Conservation (phyloP, 2,797 vertebrate species). For the Adrianichthys oophorus region DNA sequence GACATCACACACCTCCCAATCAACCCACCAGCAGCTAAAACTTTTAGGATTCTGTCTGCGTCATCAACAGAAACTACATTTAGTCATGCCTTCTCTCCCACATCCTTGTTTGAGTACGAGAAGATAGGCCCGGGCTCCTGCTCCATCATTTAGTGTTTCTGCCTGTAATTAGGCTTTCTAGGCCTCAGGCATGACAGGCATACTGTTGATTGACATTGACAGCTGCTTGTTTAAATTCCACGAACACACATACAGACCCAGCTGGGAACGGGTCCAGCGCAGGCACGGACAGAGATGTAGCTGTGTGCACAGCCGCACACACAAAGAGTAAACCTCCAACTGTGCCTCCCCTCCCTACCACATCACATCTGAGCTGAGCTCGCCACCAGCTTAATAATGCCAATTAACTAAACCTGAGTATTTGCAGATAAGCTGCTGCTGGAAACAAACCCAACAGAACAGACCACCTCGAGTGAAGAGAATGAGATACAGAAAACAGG, state of each 20-base stretch:
- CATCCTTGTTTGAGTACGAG: slow-evolving; percentile 55
- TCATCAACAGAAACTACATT: slow-evolving; percentile 61
- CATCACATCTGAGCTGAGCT: slow-evolving; percentile 48
- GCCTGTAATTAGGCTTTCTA: slow-evolving; percentile 77
- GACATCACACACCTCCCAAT: slow-evolving; percentile 14
- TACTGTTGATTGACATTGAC: slow-evolving; percentile 75
- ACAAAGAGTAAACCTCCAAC: slow-evolving; percentile 21
- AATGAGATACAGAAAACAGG: slow-evolving; percentile 18
- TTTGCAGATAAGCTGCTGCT: slow-evolving; percentile 64
- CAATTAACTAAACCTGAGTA: slow-evolving; percentile 73
- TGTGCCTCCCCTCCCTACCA: slow-evolving; percentile 8
- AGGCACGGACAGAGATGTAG: slow-evolving; percentile 27
- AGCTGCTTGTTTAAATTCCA: slow-evolving; percentile 72
- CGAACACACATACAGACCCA: slow-evolving; percentile 34
- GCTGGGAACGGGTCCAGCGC: slow-evolving; percentile 38
- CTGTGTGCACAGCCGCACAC: slow-evolving; percentile 19
- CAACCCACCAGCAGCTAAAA: slow-evolving; percentile 31
- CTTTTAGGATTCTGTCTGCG: slow-evolving; percentile 15
- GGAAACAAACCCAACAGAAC: slow-evolving; percentile 52
- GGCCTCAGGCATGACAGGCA: slow-evolving; percentile 60
- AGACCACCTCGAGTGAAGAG: slow-evolving; percentile 38
- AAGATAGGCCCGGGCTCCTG: slow-evolving; percentile 48
- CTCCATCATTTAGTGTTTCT: slow-evolving; percentile 52
- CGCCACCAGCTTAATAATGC: slow-evolving; percentile 67
- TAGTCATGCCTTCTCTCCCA: slow-evolving; percentile 36